Base-by-base conservation (phyloP, 1,140 invertebrate genomes). In the Augochlora pura region DNA sequence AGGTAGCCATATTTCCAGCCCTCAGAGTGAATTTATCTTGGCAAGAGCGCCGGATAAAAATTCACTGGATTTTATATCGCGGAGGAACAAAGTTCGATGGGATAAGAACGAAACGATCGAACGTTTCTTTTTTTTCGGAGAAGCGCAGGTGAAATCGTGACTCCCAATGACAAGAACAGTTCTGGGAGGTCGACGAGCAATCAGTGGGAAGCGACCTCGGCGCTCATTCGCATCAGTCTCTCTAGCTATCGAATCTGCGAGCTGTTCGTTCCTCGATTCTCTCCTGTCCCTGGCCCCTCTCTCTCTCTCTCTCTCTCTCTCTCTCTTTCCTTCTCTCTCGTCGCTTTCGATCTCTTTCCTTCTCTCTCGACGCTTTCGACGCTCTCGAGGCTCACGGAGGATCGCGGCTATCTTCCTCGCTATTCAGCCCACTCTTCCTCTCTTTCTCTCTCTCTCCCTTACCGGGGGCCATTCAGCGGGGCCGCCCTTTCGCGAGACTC, bases 151-250 rank as follows among this genome's bases (percentile, higher is more conserved):
- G 70, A 73, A 10, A 75, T 46, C 68, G 60, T 42, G 49, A 18
- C 54, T 49, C 68, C 18, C 64, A 65, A 72, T 64, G 69, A 57
- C 76, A 23, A 21, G 76, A 71, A 25, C 25, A 9, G 60, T n/a
- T 23, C 52, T 66, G 57, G 10, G 27, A 72, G 76, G 39, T 39
- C 42, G 76, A 27, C 60, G 82, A 78, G 71, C 62, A 52, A 66
- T 79, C 76, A 82, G 82, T 86, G 90, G 90, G 90, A 92, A 91
- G 88, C 86, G 85, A 89, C 86, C 87, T 90, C 89, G 88, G 85
- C 86, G 89, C 88, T 89, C 88, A 90, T 91, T 86, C 66, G 83
- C 85, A 83, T 86, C 83, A 49, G 54, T 54, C 65, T 16, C 65
- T 16, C 42, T 16, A 63, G 27, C 73, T 68, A 54, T 65, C 64